These are phyloP conservation scores for Parnassius smintheus DNA, from an alignment of 2,888 invertebrate species.

Conservation along the genomic window DNA sequence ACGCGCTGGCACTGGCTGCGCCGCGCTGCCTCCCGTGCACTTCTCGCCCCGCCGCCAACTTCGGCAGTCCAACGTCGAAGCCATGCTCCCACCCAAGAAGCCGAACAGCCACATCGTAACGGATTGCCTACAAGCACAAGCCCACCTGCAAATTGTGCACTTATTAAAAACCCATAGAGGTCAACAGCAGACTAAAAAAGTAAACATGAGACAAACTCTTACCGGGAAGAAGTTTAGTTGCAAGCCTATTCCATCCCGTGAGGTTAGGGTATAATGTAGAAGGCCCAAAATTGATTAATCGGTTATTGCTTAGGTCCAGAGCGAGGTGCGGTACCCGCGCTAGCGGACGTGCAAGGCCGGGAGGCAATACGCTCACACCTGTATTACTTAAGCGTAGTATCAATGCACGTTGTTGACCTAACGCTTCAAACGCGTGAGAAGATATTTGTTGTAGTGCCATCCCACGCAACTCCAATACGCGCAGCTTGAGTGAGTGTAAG, in stretches of 20 bases:
- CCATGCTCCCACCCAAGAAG: conserved; percentile 93
- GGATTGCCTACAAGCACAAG: conserved; percentile 89
- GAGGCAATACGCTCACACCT: conserved; percentile 85
- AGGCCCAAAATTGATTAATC: conserved; percentile 85
- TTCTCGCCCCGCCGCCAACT: conserved; percentile 83
- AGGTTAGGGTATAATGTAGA: conserved; percentile 90
- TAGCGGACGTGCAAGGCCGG: conserved; percentile 85
- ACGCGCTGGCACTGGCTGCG: conserved; percentile 49
- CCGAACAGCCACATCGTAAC: conserved; percentile 90
- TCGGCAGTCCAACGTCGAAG: conserved; percentile 92
- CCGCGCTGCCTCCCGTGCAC: conserved; percentile 44
- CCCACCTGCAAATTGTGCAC: conserved; percentile 72
- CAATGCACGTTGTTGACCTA: conserved; percentile 86
- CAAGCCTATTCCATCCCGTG: conserved; percentile 90
- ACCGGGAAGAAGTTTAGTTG: conserved; percentile 90
- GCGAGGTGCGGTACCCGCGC: conserved; percentile 87
- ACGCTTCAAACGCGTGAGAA: conserved; percentile 84
- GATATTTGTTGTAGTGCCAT: conserved; percentile 84
- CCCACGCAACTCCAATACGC: conserved; percentile 89
- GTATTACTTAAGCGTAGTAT: conserved; percentile 86
- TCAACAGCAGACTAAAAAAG: background rate
- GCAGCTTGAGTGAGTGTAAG: conserved; percentile 86
- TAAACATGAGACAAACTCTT: conserved; percentile 36
- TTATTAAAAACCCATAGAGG: background rate
- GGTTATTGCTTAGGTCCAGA: conserved; percentile 89